Evolutionary conservation across 53 echinoderm and acorn worm species (phyloP).

Genomic region (Holothuria leucospilota): DNA sequence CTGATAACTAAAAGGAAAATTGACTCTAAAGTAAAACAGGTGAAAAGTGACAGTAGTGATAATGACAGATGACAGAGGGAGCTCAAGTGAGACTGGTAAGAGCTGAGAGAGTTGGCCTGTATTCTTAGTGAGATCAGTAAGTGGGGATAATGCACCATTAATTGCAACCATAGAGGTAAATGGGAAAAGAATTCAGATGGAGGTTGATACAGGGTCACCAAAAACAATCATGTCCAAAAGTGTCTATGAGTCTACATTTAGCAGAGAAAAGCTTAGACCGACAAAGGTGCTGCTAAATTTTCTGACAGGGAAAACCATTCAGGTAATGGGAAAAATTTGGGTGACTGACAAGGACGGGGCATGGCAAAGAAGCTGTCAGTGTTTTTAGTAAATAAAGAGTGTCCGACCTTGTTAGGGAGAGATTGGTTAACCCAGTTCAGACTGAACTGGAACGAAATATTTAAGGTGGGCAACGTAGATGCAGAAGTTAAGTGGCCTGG

Average conservation of each 20-base stretch:
- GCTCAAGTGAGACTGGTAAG: too few species aligned
- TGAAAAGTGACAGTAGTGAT: not conserved
- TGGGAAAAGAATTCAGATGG: not conserved
- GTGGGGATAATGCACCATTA: not conserved
- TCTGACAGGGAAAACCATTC: conserved; percentile 16
- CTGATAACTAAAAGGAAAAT: conserved; percentile 9
- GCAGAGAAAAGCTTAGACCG: not conserved
- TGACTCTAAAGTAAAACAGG: not conserved
- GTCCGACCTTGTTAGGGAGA: conserved; percentile 21
- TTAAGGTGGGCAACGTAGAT: conserved; percentile 6
- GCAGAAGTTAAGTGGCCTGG: not conserved
- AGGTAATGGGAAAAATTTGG: not conserved
- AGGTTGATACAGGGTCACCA: not conserved
- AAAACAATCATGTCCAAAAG: not conserved
- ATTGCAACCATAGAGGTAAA: not conserved
- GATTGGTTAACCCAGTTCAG: conserved; percentile 19
- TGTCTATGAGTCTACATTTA: not conserved
- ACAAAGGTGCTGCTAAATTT: not conserved
- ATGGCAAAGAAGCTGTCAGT: not conserved
- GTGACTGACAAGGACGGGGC: not conserved
- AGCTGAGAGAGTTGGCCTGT: too few species aligned
- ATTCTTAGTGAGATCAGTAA: not conserved
- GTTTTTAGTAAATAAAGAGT: not conserved
- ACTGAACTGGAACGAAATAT: conserved; percentile 18
- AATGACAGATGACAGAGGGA: too few species aligned